These are phyloP conservation scores for Pheosia gnoma DNA, from an alignment of 2,888 invertebrate genomes.

Conservation along the genomic window DNA sequence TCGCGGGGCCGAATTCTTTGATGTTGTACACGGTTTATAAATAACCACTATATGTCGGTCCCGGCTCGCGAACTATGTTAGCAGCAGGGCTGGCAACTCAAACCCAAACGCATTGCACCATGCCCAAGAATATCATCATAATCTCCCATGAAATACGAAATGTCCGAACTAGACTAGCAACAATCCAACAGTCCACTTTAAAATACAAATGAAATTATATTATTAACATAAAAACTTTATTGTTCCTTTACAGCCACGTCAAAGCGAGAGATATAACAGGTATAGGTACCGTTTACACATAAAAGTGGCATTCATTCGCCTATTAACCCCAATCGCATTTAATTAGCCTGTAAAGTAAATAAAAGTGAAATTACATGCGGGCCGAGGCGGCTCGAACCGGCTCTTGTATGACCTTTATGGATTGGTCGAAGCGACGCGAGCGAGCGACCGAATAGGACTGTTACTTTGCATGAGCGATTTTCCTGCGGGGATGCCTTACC, in stretches of 20 bases:
- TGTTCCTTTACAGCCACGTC: not conserved
- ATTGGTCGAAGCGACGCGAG: not conserved
- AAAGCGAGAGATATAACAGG: not conserved
- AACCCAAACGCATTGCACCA: not conserved
- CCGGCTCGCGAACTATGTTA: slow-evolving; percentile 1
- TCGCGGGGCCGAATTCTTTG: slow-evolving; percentile 6
- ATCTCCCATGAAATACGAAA: too few species aligned
- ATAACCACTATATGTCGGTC: slow-evolving; percentile 1
- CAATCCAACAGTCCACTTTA: not conserved
- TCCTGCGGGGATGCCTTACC: not conserved
- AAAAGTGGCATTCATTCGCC: slow-evolving; percentile 6
- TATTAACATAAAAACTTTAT: not conserved
- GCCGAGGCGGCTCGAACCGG: slow-evolving; percentile 31
- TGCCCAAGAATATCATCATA: too few species aligned
- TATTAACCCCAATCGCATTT: slow-evolving; percentile 36
- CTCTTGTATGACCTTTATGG: slow-evolving; percentile 29
- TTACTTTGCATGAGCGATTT: not conserved
- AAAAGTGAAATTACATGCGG: slow-evolving; percentile 37
- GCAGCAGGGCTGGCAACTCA: not conserved
- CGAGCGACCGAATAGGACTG: not conserved
- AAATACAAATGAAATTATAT: not conserved
- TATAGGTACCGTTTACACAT: slow-evolving; percentile 4
- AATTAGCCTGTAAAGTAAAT: slow-evolving; percentile 36
- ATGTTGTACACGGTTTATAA: slow-evolving; percentile 4
- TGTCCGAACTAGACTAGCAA: too few species aligned